Evolutionary conservation across 2,888 invertebrate species (phyloP), one percentile per base, ranked within the genome.

Genomic region (Microchrysa polita): DNA sequence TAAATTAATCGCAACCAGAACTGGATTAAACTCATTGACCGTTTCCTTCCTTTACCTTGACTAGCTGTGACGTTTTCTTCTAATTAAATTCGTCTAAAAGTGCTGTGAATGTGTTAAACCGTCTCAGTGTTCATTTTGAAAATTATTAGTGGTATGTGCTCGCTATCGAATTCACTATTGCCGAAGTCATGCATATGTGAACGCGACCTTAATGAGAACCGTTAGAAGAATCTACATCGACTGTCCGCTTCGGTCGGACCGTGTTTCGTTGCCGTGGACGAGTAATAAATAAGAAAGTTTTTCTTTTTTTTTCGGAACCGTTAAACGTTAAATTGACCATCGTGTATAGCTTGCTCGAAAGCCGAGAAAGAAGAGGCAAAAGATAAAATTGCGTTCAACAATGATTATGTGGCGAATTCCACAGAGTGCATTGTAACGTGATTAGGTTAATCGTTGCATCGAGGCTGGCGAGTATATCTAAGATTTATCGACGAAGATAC

Each of bases 141-240:
- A 72, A 42, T 22, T n/a, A n/a, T n/a, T 27, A 59, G 59, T 59
- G 23, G n/a, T 61, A 44, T 48, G 65, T 73, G 72, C 48, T 53
- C 71, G 73, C 71, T 67, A 67, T 65, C 57, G 73, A 42, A 72
- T 42, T 40, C 59, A 42, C 52, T 63, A 71, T 55, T 16, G 42
- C 22, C 34, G 55, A 42, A 69, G 20, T 20, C 57, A 75, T 72
- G 7, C 27, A 34, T 34, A 72, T 72, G 73, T 73, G 73, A 73
- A 75, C 72, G 67, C 83, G 83, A 82, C 83, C 82, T 83, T 82
- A 83, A 82, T 83, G 82, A 80, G 82, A 83, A 83, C 83, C 83
- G 83, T 83, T 83, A 83, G 82, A 77, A 55, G 75, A 69, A 74
- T 73, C 69, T 74, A 75, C 69, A 57, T 22, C 22, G 72, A 69